Evolutionary conservation across 2,113 vertebrate genomes (phyloP), one percentile per base, ranked within the genome.

Genomic region (Passer montanus): DNA sequence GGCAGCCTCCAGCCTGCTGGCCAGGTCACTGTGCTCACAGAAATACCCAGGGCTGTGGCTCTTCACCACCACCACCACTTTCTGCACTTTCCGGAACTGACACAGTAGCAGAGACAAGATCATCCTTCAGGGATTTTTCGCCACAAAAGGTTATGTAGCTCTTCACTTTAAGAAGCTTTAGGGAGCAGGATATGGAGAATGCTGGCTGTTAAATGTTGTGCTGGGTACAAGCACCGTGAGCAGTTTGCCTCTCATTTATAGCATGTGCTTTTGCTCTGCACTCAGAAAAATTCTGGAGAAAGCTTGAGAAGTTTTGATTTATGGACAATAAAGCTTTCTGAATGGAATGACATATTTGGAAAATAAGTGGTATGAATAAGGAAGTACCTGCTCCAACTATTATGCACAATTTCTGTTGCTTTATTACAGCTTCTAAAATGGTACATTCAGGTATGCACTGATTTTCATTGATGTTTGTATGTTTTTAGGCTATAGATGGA

Each of bases 191-290:
- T 58, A 33, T 62, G 27, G 62, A 83, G 55, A 62, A 24, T 30
- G n/a, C 37, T 72, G 67, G 35, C 60, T 56, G 27, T 75, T 11
- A 24, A 9, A 41, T 56, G 23, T 20, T 33, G 14, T 33, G 55
- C 41, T 91, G 77, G 15, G 24, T 53, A 8, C 35, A 59, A 28
- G 64, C 0, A 0, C 30, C 15, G n/a, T 53, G 46, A 76, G n/a
- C 62, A 44, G 17, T 64, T 87, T 39, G 15, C 24, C 41, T 20
- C 31, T 79, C 35, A 13, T 30, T 70, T 64, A 20, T 23, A 62
- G 44, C 15, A 41, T 1, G 7, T 41, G 16, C 1, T 0, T 78
- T 87, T 68, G 22, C 21, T 58, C 31, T 73, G 20, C 4, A 4
- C 52, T 87, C 30, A 15, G 46, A 79, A 84, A 73, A 75, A 44